These are phyloP conservation scores for Scopus umbretta DNA, from an alignment of 2,113 vertebrate genomes.

Conservation along the genomic window DNA sequence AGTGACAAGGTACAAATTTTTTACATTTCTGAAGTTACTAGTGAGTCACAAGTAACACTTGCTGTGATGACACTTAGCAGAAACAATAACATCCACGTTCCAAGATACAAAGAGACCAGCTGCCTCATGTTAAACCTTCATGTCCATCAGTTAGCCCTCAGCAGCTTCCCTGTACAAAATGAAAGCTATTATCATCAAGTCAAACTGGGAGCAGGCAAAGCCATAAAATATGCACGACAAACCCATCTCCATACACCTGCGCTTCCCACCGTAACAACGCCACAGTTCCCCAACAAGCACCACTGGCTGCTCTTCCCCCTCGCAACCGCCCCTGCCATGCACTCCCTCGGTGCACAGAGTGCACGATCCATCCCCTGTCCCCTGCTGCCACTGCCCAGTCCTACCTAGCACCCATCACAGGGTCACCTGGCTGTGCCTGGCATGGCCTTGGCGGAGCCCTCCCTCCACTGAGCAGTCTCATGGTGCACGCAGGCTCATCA, in stretches of 20 bases:
- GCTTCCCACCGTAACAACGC: background rate
- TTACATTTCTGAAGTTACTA: background rate
- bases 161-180: background rate
- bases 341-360: fast-evolving
- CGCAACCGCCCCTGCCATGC: background rate
- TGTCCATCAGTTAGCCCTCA: background rate
- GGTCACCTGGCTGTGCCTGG: too few species aligned
- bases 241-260: background rate
- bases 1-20: background rate
- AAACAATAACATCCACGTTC: background rate
- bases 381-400: background rate
- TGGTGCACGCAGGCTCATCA: background rate
- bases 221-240: fast-evolving
- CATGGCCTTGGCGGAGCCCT: fast-evolving
- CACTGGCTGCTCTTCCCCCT: background rate
- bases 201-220: background rate
- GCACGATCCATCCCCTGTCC: background rate
- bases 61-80: background rate
- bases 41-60: background rate
- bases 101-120: background rate
- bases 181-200: background rate
- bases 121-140: background rate
- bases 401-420: background rate
- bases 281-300: background rate
- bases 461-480: background rate